Percentiles rank a stretch among this genome's conserved stretches.
phyloP scores from a whole-genome alignment of 2,797 vertebrate species.

The Nannoperca australis region DNA sequence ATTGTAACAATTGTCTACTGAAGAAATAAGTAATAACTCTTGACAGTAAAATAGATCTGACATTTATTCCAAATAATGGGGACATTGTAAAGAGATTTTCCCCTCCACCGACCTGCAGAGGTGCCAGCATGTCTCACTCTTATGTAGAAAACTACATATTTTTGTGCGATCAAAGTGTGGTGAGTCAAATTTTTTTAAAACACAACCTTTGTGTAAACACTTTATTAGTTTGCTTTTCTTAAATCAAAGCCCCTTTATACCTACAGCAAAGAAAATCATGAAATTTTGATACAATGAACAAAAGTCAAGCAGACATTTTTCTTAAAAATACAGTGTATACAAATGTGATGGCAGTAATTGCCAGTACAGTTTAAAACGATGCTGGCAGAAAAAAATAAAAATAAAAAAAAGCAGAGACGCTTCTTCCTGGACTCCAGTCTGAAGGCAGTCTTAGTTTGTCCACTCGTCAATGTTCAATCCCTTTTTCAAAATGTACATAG shows the following conservation, averaged over 20 bases:
- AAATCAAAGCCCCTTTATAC: conserved; percentile 92
- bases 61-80: background rate
- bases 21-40: background rate
- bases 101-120: background rate
- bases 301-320: conserved; percentile 78
- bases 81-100: background rate
- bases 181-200: background rate
- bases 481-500: conserved; percentile 73
- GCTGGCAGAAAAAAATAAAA: conserved; percentile 63
- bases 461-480: conserved; percentile 58
- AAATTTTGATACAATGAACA: conserved; percentile 87
- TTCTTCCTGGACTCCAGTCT: conserved; percentile 76
- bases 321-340: conserved; percentile 94
- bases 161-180: background rate
- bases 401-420: conserved; percentile 81
- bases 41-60: background rate
- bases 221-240: conserved; percentile 89
- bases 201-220: conserved; percentile 85
- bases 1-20: background rate
- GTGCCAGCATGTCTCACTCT: background rate
- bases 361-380: conserved; percentile 89
- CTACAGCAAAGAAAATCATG: conserved; percentile 92
- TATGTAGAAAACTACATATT: no score
- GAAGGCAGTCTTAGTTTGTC: conserved; percentile 50
- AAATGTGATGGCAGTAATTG: conserved; percentile 80